Conservation (phyloP, 1,140 invertebrate species). For the Bombus superbus region DNA sequence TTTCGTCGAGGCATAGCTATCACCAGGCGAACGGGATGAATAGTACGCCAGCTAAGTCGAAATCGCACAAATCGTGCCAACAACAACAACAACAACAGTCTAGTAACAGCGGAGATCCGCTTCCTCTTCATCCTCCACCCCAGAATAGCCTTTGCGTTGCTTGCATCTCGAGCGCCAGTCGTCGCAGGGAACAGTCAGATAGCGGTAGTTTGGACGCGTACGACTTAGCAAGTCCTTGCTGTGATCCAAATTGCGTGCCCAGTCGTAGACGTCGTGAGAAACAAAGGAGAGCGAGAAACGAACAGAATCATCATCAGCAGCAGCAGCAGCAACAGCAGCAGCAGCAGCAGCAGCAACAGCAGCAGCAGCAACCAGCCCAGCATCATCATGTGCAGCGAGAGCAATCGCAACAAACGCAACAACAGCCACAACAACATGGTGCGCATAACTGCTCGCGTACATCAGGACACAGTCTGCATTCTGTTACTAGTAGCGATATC, state of each 20-base stretch:
- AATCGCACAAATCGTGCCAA: slow-evolving; percentile 70
- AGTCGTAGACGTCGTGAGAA: slow-evolving; percentile 85
- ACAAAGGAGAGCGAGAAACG: slow-evolving; percentile 73
- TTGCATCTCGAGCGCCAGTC: slow-evolving; percentile 85
- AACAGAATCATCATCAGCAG: slow-evolving; percentile 72
- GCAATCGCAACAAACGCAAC: slow-evolving; percentile 63
- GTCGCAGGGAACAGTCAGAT: slow-evolving; percentile 82
- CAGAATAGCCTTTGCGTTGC: slow-evolving; percentile 89
- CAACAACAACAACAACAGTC: slow-evolving; percentile 73
- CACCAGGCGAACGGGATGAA: slow-evolving; percentile 81
- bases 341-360: slow-evolving; percentile 58
- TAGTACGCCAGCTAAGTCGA: slow-evolving; percentile 68
- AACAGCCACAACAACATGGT: slow-evolving; percentile 65
- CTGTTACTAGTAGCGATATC: slow-evolving; percentile 90
- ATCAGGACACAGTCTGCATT: slow-evolving; percentile 91
- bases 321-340: slow-evolving; percentile 63
- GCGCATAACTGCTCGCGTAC: slow-evolving; percentile 77
- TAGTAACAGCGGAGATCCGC: slow-evolving; percentile 61
- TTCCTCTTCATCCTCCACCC: slow-evolving; percentile 69
- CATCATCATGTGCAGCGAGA: slow-evolving; percentile 71
- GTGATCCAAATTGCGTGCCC: slow-evolving; percentile 92
- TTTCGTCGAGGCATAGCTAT: slow-evolving; percentile 77
- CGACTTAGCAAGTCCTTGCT: slow-evolving; percentile 91
- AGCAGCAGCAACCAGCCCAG: slow-evolving; percentile 55
- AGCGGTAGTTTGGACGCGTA: slow-evolving; percentile 91